Evolutionary conservation across 1,140 invertebrate genomes (phyloP).

Genomic region (Tetramorium parvispinum): DNA sequence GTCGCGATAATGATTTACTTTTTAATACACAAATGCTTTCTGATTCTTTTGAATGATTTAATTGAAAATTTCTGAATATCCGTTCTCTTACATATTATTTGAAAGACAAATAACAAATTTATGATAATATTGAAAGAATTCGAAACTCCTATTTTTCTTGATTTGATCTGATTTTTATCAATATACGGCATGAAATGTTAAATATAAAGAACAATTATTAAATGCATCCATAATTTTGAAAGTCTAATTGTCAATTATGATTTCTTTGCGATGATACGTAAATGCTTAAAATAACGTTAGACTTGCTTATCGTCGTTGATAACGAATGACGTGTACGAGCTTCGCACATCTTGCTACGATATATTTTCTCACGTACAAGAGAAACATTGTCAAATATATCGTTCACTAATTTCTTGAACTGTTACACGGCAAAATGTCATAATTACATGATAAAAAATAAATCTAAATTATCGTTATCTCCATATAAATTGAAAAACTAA

Average conservation of each 20-base stretch:
- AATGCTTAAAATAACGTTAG: slow-evolving; percentile 27
- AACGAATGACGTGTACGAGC: slow-evolving; percentile 40
- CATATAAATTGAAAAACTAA: background rate
- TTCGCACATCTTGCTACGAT: background rate
- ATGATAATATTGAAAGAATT: background rate
- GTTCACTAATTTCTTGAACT: background rate
- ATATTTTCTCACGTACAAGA: background rate
- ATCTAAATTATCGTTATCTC: background rate
- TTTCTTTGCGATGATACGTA: background rate
- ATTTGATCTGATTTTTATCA: background rate
- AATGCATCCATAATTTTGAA: background rate
- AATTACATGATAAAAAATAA: background rate
- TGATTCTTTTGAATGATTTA: background rate
- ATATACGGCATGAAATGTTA: background rate
- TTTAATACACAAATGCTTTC: background rate
- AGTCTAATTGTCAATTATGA: background rate
- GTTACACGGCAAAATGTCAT: background rate
- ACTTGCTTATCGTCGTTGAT: slow-evolving; percentile 51
- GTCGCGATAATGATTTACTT: background rate
- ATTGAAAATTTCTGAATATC: background rate
- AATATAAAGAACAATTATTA: background rate
- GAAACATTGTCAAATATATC: background rate
- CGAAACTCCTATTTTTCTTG: background rate
- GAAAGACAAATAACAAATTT: background rate
- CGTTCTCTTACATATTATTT: slow-evolving; percentile 1